Percentiles rank a stretch among this genome's conserved stretches.
These are phyloP conservation scores for Sitta carolinensis DNA, from an alignment of 2,797 vertebrate species.

Conservation along the genomic window DNA sequence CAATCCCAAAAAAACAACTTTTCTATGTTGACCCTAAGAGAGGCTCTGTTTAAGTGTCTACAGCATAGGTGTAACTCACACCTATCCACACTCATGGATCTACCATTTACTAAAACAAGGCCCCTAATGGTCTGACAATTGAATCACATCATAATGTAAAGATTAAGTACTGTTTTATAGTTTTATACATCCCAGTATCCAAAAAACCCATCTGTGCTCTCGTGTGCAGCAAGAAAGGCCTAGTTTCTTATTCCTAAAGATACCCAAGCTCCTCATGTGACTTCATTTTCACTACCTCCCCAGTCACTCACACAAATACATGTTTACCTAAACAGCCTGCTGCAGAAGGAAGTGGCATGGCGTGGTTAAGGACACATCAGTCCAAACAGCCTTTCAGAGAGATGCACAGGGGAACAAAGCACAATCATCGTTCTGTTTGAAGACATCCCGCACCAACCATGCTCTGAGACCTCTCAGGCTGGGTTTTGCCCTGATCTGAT, in stretches of 20 bases:
- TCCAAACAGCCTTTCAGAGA: background rate
- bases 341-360: background rate
- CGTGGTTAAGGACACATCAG: background rate
- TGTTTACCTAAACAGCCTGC: background rate
- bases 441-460: background rate
- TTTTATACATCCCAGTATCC: background rate
- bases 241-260: background rate
- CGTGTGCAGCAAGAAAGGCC: background rate
- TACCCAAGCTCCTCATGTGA: background rate
- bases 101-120: background rate
- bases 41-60: background rate
- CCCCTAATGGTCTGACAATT: background rate
- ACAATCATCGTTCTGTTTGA: accelerated
- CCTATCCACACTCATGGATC: background rate
- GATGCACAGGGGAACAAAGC: background rate
- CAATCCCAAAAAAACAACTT: background rate
- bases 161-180: background rate
- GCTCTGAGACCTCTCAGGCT: background rate
- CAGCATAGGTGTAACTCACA: background rate
- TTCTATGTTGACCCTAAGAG: background rate
- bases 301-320: background rate
- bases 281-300: background rate
- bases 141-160: background rate
- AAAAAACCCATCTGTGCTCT: background rate
- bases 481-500: background rate